Conservation (phyloP, 2,888 invertebrate species). For the Germaria angustata region DNA sequence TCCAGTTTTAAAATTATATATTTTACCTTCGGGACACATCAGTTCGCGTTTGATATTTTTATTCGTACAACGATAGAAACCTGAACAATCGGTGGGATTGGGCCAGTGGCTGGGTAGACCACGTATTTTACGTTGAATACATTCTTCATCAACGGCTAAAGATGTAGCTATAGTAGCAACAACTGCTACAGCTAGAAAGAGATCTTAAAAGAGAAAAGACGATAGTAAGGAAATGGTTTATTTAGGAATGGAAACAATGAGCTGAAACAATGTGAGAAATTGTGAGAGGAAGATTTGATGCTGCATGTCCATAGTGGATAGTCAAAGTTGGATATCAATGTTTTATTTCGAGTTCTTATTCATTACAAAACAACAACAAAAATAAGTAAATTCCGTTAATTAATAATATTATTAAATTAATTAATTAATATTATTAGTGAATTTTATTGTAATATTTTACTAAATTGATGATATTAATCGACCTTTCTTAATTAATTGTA, state of each 20-base stretch:
- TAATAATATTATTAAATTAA: too few species aligned
- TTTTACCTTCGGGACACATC: slow-evolving; percentile 71
- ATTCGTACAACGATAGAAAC: slow-evolving; percentile 74
- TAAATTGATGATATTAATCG: too few species aligned
- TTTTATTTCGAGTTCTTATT: too few species aligned
- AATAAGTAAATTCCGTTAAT: too few species aligned
- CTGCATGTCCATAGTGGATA: too few species aligned
- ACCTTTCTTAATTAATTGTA: too few species aligned
- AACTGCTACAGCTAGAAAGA: slow-evolving; percentile 73
- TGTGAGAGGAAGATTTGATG: too few species aligned
- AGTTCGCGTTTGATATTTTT: slow-evolving; percentile 71
- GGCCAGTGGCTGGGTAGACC: slow-evolving; percentile 73
- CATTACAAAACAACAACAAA: too few species aligned
- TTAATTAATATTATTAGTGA: too few species aligned
- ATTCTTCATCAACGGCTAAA: slow-evolving; percentile 74
- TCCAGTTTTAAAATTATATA: slow-evolving; percentile 72
- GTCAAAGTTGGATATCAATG: too few species aligned
- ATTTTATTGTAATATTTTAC: neutral
- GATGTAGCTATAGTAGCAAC: slow-evolving; percentile 70
- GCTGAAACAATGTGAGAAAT: too few species aligned
- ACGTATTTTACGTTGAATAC: slow-evolving; percentile 72
- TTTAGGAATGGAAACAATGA: too few species aligned
- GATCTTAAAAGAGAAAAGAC: slow-evolving; percentile 68
- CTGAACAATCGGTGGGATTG: slow-evolving; percentile 72
- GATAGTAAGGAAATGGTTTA: neutral